Conservation (phyloP, 2,797 vertebrate genomes). For the Anguilla obscura region DNA sequence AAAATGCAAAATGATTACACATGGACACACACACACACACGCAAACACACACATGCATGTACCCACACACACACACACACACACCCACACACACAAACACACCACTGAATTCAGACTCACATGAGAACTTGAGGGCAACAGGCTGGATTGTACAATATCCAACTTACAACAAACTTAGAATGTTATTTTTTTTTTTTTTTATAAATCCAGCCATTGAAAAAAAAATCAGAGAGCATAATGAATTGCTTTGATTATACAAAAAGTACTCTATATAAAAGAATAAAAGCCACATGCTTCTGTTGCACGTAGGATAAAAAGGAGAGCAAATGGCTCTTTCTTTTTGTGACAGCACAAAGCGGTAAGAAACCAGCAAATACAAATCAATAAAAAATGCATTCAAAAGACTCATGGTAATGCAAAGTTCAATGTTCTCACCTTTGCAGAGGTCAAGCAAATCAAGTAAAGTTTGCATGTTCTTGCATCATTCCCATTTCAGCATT, state of each 20-base stretch:
- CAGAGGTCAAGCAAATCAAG: background rate
- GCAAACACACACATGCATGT: background rate
- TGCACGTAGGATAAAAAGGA: background rate
- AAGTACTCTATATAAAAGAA: background rate
- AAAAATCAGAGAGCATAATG: background rate
- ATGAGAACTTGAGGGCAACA: no score
- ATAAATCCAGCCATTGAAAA: background rate
- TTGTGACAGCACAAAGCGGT: background rate
- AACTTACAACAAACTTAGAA: background rate
- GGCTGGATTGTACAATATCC: background rate
- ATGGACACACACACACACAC: background rate
- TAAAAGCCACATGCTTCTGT: background rate
- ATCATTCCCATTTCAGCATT: background rate
- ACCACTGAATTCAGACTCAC: background rate
- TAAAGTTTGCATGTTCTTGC: background rate
- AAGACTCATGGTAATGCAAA: background rate
- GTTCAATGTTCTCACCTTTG: background rate
- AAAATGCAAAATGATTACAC: conserved; percentile 5
- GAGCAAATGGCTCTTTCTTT: background rate
- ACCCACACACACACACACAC: conserved; percentile 23
- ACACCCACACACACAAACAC: background rate
- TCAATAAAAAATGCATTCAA: background rate
- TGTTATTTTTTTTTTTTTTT: background rate
- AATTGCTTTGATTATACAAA: background rate
- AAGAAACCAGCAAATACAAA: background rate